Conservation (phyloP, 2,797 vertebrate species). For the Chrysocyon brachyurus region DNA sequence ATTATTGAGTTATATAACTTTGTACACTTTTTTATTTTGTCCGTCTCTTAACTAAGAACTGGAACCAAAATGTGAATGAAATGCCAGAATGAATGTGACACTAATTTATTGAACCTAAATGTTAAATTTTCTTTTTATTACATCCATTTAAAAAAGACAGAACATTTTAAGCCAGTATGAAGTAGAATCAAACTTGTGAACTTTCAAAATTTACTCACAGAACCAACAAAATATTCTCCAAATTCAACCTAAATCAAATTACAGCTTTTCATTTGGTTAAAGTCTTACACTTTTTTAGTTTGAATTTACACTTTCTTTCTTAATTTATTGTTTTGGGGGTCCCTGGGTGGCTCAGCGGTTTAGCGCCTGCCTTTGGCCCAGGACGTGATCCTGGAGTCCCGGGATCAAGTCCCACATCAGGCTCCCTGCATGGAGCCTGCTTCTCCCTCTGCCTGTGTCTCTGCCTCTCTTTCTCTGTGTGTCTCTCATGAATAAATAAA, state of each 20-base stretch:
- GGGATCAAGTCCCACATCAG: too few relatives aligned
- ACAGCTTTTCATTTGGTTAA: constrained; percentile 36
- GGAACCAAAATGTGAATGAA: constrained; percentile 49
- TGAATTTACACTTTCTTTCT: constrained; percentile 44
- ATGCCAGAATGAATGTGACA: constrained; percentile 32
- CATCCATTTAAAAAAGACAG: constrained; percentile 49
- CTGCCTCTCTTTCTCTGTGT: too few relatives aligned
- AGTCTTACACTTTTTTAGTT: background rate
- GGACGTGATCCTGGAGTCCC: too few relatives aligned
- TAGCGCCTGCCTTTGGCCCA: too few relatives aligned
- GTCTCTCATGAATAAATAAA: too few relatives aligned
- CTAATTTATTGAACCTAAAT: constrained; percentile 37
- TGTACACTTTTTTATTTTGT: constrained; percentile 45
- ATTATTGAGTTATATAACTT: constrained; percentile 39
- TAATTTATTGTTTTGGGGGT: background rate
- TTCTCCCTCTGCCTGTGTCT: too few relatives aligned
- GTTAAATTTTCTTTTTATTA: constrained; percentile 62
- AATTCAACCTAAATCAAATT: constrained; percentile 57
- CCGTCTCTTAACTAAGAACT: constrained; percentile 51
- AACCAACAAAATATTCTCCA: constrained; percentile 57
- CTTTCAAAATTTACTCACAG: constrained; percentile 27
- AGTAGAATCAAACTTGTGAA: constrained; percentile 32
- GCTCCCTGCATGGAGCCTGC: too few relatives aligned
- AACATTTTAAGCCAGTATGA: constrained; percentile 27
- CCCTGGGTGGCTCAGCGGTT: too few relatives aligned